Evolutionary conservation across 2,888 invertebrate species (phyloP), one percentile per base, ranked within the genome.

Genomic region (Diploptera punctata): DNA sequence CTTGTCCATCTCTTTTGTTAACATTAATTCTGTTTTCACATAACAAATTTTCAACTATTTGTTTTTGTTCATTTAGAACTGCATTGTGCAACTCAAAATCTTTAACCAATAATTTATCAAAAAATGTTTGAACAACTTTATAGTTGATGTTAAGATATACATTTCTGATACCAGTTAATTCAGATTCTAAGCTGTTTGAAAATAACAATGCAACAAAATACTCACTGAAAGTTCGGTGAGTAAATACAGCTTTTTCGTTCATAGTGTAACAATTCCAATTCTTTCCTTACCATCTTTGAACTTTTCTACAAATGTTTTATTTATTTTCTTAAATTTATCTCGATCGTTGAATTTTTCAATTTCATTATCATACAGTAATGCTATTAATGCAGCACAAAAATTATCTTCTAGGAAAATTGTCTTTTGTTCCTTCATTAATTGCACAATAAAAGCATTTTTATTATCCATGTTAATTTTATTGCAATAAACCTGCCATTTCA

Each of bases 151-250:
- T 49, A 33, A 52, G 69, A n/a, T 72, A 31, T 29, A 61, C 24
- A 49, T 68, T 26, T 21, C 67, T 18, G 1, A 69, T 19, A 21
- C 68, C 69, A 7, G 33, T 13, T 47, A n/a, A 7, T 13, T 65
- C 65, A 29, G 67, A 52, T 1, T 26, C 47, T 3, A n/a, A 62
- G 43, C 71, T 67, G n/a, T 31, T 10, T 1, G 54, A 62, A 13
- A 72, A 65, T 69, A 69, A 74, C 16, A 31, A 21, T 3, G 72
- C 74, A 16, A 60, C 72, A 19, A 74, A 74, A 24, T 54, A 74
- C 44, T 74, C 74, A 1, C 65, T 69, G 62, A 74, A 74, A 1
- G 69, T 72, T 21, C 72, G 43, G 33, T 74, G 74, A 9, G 70
- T 57, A 33, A 74, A 74, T 3, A 52, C 31, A 26, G 74, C 54